A percentile compares a stretch with the other conserved stretches of the same genome.
Conservation (phyloP, 1,140 invertebrate species). For the Lineus longissimus region DNA sequence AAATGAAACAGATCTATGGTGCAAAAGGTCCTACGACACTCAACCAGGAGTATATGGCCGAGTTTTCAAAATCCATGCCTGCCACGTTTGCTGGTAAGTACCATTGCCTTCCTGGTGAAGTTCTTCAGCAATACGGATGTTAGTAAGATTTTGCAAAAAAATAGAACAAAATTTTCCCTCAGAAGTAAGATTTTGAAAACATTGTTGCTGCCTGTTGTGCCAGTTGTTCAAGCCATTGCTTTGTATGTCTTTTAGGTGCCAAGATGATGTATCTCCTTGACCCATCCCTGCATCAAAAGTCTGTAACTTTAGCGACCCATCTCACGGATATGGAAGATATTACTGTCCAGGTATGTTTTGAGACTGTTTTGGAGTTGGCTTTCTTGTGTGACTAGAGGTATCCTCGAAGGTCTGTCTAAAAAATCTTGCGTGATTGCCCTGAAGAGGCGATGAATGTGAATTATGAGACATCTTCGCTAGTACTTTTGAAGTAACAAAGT, state of each 20-base stretch:
- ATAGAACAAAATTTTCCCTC: background rate
- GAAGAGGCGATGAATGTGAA: too few relatives aligned
- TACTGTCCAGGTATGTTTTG: too few relatives aligned
- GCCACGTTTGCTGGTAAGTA: slow-evolving; percentile 65
- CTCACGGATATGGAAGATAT: too few relatives aligned
- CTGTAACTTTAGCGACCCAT: slow-evolving; percentile 28
- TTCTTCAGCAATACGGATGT: background rate
- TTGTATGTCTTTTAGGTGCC: slow-evolving; percentile 51
- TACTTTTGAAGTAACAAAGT: too few relatives aligned
- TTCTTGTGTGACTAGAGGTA: too few relatives aligned
- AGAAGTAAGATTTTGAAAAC: too few relatives aligned
- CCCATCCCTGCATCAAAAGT: slow-evolving; percentile 59
- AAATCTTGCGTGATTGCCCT: too few relatives aligned
- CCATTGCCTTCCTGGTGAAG: background rate
- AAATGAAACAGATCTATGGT: slow-evolving; percentile 65
- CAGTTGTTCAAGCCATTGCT: too few relatives aligned
- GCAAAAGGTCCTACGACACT: slow-evolving; percentile 62
- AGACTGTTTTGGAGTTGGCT: too few relatives aligned
- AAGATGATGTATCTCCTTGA: slow-evolving; percentile 69
- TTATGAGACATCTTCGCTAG: too few relatives aligned
- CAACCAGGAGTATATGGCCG: slow-evolving; percentile 68
- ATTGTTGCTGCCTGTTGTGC: too few relatives aligned
- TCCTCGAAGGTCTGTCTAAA: too few relatives aligned
- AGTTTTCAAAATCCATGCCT: slow-evolving; percentile 63
- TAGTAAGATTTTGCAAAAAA: background rate